A percentile compares a stretch with the other conserved stretches of the same genome.
phyloP scores from a whole-genome alignment of 1,140 invertebrate genomes.

The Zeugodacus cucurbitae region DNA sequence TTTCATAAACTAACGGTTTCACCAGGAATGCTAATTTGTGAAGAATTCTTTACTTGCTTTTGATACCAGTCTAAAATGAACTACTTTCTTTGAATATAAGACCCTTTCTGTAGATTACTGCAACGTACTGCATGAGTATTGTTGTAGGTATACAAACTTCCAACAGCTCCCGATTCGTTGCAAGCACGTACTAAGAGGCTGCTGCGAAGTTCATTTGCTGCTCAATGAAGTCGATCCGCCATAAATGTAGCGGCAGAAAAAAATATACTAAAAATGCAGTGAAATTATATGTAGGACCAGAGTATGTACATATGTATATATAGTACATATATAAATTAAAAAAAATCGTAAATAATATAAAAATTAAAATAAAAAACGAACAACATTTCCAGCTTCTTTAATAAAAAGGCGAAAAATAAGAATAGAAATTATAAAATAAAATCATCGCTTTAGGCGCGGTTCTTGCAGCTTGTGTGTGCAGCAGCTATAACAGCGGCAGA shows the following conservation, averaged over 20 bases:
- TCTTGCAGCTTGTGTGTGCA: neutral
- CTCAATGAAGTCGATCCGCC: neutral
- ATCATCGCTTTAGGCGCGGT: conserved; percentile 34
- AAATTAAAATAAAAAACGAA: neutral
- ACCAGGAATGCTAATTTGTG: too few relatives aligned
- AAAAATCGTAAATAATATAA: neutral
- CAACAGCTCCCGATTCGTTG: too few relatives aligned
- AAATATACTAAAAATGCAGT: neutral
- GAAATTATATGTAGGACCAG: neutral
- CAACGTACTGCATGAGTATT: too few relatives aligned
- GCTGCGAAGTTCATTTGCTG: neutral
- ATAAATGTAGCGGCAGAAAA: neutral
- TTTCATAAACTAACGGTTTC: too few relatives aligned
- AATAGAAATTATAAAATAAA: conserved; percentile 32
- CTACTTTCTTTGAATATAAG: too few relatives aligned
- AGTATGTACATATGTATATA: too few relatives aligned
- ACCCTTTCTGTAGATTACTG: too few relatives aligned
- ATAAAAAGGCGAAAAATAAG: neutral
- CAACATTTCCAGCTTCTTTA: neutral
- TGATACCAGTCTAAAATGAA: too few relatives aligned
- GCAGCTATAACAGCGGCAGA: conserved; percentile 36
- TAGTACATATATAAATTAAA: neutral
- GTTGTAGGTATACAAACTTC: too few relatives aligned
- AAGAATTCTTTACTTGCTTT: too few relatives aligned
- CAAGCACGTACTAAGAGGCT: too few relatives aligned